phyloP scores from a whole-genome alignment of 2,888 invertebrate genomes.

The Palloptera scutellata region DNA sequence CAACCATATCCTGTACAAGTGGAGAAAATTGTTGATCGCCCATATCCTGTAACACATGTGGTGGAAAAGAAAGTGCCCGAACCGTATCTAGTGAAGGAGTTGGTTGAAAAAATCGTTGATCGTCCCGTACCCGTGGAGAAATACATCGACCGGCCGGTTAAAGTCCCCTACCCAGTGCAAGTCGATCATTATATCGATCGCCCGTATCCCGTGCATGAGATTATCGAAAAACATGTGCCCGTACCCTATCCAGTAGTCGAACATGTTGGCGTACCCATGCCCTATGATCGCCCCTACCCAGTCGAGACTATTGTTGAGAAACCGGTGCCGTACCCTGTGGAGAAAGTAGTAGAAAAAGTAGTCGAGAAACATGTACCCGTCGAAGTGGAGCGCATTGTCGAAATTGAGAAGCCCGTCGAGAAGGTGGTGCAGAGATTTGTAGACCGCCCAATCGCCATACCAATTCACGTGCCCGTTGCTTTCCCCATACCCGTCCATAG shows the following conservation, averaged over 20 bases:
- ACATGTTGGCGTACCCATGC: conserved; percentile 64
- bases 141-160: conserved; percentile 58
- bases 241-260: conserved; percentile 67
- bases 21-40: conserved; percentile 63
- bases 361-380: conserved; percentile 62
- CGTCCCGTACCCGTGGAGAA: conserved; percentile 62
- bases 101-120: conserved; percentile 61
- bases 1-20: conserved; percentile 65
- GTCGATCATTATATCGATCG: conserved; percentile 64
- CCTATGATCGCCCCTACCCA: conserved; percentile 66
- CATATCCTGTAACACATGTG: conserved; percentile 52
- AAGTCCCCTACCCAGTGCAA: conserved; percentile 62
- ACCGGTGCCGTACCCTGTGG: conserved; percentile 65
- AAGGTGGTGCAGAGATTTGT: conserved; percentile 59
- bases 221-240: conserved; percentile 66
- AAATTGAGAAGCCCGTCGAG: conserved; percentile 64
- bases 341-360: conserved; percentile 68
- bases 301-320: conserved; percentile 64
- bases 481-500: conserved; percentile 65
- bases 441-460: conserved; percentile 61
- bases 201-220: conserved; percentile 63
- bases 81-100: conserved; percentile 60
- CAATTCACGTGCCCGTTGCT: conserved; percentile 66
- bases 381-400: conserved; percentile 70
- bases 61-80: conserved; percentile 62